Evolutionary conservation across 2,888 invertebrate genomes (phyloP).

Genomic region (Drosophila melanosoma): DNA sequence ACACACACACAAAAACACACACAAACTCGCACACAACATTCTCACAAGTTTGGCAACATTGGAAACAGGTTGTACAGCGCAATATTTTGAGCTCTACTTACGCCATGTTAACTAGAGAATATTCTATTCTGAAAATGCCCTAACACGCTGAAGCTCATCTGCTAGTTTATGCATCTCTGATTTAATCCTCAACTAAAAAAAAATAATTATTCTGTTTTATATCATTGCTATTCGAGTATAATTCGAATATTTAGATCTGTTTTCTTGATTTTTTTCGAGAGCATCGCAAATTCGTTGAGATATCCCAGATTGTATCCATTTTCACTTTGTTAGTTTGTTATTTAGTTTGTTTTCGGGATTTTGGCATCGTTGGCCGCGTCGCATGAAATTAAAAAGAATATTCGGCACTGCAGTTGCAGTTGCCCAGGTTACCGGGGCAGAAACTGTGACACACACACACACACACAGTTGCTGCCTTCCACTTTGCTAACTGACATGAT

Average conservation of each 20-base stretch:
- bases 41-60: slow-evolving; percentile 34
- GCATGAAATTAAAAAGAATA: slow-evolving; percentile 64
- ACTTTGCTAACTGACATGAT: slow-evolving; percentile 76
- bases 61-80: slow-evolving; percentile 35
- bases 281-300: slow-evolving; percentile 27
- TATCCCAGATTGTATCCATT: slow-evolving; percentile 7
- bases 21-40: slow-evolving; percentile 16
- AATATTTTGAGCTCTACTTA: slow-evolving; percentile 14
- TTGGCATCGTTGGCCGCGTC: slow-evolving; percentile 36
- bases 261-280: background rate
- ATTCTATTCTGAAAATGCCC: slow-evolving; percentile 10
- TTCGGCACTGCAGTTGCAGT: slow-evolving; percentile 33
- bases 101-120: slow-evolving; percentile 23
- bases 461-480: slow-evolving; percentile 41
- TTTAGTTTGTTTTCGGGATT: slow-evolving; percentile 9
- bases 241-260: background rate
- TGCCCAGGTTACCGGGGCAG: background rate
- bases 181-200: background rate
- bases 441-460: background rate
- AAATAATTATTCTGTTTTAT: background rate
- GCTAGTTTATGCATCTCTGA: background rate
- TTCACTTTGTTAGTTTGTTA: slow-evolving; percentile 5
- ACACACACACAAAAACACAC: background rate
- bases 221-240: background rate
- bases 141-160: slow-evolving; percentile 1